phyloP scores from a whole-genome alignment of 2,113 vertebrate genomes.

The Climacteris rufus region DNA sequence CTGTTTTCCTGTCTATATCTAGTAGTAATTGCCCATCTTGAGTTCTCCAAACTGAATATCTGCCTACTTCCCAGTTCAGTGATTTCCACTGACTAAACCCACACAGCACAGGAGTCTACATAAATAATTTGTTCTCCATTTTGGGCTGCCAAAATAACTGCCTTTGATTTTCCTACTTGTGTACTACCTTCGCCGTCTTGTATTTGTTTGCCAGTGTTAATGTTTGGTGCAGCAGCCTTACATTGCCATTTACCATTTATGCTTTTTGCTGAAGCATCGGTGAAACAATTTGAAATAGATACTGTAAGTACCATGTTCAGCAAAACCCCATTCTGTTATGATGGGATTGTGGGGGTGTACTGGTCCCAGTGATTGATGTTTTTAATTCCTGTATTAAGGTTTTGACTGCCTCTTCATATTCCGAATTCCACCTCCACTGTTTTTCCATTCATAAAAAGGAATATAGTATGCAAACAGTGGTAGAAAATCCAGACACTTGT shows the following conservation, averaged over 20 bases:
- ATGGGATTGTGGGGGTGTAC: neutral
- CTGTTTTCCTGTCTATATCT: neutral
- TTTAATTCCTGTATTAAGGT: neutral
- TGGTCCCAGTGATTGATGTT: neutral
- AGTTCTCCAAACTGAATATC: neutral
- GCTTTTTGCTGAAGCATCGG: neutral
- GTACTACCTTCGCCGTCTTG: neutral
- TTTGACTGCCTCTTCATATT: neutral
- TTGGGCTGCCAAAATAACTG: neutral
- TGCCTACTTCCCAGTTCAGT: neutral
- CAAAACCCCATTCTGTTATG: neutral
- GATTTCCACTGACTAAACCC: neutral
- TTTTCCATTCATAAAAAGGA: neutral
- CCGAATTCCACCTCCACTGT: accelerated
- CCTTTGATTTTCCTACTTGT: neutral
- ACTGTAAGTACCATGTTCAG: neutral
- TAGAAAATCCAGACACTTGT: neutral
- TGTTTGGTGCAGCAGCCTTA: neutral
- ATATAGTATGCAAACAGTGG: neutral
- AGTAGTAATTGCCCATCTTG: neutral
- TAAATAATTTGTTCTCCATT: neutral
- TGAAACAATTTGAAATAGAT: neutral
- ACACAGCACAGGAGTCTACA: neutral
- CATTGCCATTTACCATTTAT: neutral
- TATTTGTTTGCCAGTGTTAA: neutral